phyloP scores from a whole-genome alignment of 1,140 invertebrate genomes.

The Anthonomus grandis region DNA sequence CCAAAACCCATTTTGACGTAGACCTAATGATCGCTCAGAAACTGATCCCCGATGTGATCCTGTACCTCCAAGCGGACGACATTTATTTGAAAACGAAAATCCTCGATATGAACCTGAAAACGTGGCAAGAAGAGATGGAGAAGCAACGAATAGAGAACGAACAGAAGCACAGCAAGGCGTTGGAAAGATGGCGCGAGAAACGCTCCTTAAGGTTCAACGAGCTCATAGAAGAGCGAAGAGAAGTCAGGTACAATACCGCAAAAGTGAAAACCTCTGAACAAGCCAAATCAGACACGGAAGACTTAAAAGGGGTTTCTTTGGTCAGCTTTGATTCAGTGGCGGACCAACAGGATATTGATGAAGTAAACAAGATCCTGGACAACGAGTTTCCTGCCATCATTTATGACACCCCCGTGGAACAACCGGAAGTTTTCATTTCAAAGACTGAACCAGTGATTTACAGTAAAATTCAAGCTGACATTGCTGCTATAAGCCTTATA shows the following conservation, averaged over 20 bases:
- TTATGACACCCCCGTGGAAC: conserved; percentile 51
- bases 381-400: conserved; percentile 49
- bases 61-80: conserved; percentile 49
- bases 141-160: conserved; percentile 42
- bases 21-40: conserved; percentile 50
- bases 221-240: conserved; percentile 32
- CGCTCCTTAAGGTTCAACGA: conserved; percentile 34
- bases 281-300: conserved; percentile 19
- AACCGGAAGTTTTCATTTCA: conserved; percentile 47
- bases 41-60: conserved; percentile 55
- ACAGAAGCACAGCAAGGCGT: conserved; percentile 36
- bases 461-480: conserved; percentile 48
- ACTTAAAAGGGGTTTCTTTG: conserved; percentile 24
- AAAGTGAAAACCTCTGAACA: conserved; percentile 22
- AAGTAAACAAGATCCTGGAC: conserved; percentile 36
- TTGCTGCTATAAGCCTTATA: conserved; percentile 44
- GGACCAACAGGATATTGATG: conserved; percentile 39
- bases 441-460: conserved; percentile 50
- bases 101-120: conserved; percentile 32
- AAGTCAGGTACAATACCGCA: conserved; percentile 35
- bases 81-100: conserved; percentile 42
- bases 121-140: conserved; percentile 44
- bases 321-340: conserved; percentile 40
- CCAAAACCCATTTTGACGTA: conserved; percentile 51
- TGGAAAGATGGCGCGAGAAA: conserved; percentile 34